These are phyloP conservation scores for Carettochelys insculpta DNA, from an alignment of 2,113 vertebrate species.

Conservation along the genomic window DNA sequence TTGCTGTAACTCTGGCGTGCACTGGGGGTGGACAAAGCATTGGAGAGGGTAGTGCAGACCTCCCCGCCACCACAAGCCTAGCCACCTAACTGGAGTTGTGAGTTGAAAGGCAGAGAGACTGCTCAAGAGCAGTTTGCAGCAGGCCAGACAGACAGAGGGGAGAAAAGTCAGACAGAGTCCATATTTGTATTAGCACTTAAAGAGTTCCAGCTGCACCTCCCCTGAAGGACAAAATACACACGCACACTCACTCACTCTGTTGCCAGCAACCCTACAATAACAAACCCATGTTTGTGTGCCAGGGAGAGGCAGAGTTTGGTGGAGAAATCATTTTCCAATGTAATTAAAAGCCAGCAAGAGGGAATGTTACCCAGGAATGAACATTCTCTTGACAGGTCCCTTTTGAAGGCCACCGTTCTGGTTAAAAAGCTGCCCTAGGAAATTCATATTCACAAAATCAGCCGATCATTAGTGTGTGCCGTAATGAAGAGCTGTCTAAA, in stretches of 20 bases:
- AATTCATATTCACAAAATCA: background rate
- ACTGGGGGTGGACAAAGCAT: background rate
- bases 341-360: background rate
- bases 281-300: background rate
- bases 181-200: background rate
- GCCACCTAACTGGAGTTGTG: background rate
- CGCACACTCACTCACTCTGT: accelerated
- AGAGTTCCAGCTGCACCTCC: background rate
- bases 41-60: background rate
- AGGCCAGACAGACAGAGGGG: background rate
- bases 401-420: background rate
- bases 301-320: background rate
- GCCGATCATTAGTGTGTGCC: background rate
- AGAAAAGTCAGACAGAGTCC: background rate
- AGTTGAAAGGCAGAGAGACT: background rate
- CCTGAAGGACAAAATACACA: accelerated
- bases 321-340: background rate
- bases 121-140: background rate
- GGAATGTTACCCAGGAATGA: background rate
- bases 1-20: background rate
- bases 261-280: background rate
- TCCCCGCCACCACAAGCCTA: background rate
- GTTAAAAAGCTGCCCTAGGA: background rate
- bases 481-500: conserved; percentile 25
- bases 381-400: background rate